Evolutionary conservation across 2,113 vertebrate genomes (phyloP).

Genomic region (Elephas maximus): DNA sequence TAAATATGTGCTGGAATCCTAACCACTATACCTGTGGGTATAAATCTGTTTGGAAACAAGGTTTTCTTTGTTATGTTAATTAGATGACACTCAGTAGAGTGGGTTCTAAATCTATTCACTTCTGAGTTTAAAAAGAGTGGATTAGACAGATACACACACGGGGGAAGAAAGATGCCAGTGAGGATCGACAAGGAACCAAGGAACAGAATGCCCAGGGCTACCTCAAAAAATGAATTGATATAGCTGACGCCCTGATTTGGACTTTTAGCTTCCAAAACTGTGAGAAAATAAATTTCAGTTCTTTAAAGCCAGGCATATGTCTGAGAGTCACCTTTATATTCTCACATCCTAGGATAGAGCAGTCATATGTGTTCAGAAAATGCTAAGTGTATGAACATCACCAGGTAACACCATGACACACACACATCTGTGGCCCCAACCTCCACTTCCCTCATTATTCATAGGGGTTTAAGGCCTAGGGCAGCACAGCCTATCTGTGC

Average conservation of each 20-base stretch:
- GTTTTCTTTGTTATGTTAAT: too few relatives aligned
- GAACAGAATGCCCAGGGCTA: neutral
- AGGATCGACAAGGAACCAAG: neutral
- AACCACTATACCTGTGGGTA: neutral
- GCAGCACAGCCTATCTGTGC: neutral
- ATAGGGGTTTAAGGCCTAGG: neutral
- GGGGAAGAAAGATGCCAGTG: neutral
- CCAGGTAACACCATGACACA: neutral
- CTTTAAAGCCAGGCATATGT: neutral
- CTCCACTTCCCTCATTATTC: neutral
- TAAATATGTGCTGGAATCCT: neutral
- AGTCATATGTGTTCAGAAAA: slow-evolving; percentile 38
- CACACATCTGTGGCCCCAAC: neutral
- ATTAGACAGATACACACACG: neutral
- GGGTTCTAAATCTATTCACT: neutral
- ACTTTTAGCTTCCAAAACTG: neutral
- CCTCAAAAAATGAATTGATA: neutral
- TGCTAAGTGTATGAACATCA: neutral
- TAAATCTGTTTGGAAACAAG: neutral
- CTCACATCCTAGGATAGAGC: neutral
- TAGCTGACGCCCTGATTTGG: neutral
- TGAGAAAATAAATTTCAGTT: neutral
- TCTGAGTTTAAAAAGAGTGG: neutral
- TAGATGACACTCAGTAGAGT: neutral
- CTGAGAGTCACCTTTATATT: neutral